Conservation (phyloP, 23 tunicate genomes). For the Trididemnum miniatum region DNA sequence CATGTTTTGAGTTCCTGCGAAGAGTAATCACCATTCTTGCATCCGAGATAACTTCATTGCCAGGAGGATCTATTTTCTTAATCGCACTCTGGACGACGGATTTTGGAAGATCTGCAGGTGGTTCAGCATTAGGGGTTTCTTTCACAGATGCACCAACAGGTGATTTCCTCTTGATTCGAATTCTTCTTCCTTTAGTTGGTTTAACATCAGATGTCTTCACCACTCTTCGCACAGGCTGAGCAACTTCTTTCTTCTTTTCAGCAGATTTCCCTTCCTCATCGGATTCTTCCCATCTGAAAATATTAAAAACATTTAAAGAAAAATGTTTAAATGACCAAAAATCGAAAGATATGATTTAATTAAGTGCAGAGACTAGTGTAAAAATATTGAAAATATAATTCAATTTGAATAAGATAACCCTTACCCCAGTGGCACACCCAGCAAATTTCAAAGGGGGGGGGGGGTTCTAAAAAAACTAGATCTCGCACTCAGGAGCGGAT, state of each 20-base stretch:
- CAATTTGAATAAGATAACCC: too few relatives aligned
- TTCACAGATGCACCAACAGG: neutral
- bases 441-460: too few relatives aligned
- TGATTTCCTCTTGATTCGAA: slow-evolving; percentile 54
- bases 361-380: too few relatives aligned
- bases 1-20: slow-evolving; percentile 41
- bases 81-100: slow-evolving; percentile 2
- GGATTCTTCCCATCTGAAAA: slow-evolving; percentile 66
- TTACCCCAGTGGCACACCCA: too few relatives aligned
- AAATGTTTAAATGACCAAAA: too few relatives aligned
- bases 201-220: neutral
- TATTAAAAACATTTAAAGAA: too few relatives aligned
- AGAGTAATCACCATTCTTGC: slow-evolving; percentile 63
- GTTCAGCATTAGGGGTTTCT: neutral
- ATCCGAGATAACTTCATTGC: slow-evolving; percentile 31
- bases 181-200: slow-evolving; percentile 47
- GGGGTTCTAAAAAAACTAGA: too few relatives aligned
- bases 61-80: slow-evolving; percentile 25
- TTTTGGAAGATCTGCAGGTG: neutral
- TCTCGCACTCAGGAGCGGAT: too few relatives aligned
- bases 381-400: too few relatives aligned
- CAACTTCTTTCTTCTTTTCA: neutral
- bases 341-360: too few relatives aligned
- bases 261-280: slow-evolving; percentile 29
- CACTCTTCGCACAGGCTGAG: neutral